These are phyloP conservation scores for Nasua narica DNA, from an alignment of 2,797 vertebrate genomes.

Conservation along the genomic window DNA sequence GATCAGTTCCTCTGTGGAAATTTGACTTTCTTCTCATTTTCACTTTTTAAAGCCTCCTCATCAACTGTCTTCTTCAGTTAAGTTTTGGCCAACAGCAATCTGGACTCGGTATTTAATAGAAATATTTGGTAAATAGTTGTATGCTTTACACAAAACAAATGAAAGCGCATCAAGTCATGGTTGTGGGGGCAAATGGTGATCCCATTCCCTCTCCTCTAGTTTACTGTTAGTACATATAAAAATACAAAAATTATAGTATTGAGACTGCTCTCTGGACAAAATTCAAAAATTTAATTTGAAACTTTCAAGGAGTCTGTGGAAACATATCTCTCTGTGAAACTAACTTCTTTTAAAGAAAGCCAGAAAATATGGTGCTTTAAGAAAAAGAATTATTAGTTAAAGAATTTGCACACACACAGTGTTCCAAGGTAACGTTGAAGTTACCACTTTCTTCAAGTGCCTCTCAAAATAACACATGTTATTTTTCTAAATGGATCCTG, in stretches of 20 bases:
- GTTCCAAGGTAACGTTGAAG: not conserved
- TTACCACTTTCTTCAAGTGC: not conserved
- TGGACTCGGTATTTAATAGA: not conserved
- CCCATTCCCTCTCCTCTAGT: not conserved
- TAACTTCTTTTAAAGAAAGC: not conserved
- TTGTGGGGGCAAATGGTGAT: not conserved
- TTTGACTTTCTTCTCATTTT: not conserved
- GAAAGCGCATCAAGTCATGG: not conserved
- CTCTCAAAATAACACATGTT: not conserved
- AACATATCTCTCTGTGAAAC: not conserved
- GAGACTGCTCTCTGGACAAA: not conserved
- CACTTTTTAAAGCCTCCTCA: not conserved
- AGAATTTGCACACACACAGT: not conserved
- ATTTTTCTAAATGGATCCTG: not conserved
- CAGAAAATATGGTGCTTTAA: not conserved
- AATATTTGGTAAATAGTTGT: not conserved
- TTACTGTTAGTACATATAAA: not conserved
- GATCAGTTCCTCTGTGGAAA: not conserved
- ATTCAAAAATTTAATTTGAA: constrained; percentile 37
- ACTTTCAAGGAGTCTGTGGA: not conserved
- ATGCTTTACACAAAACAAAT: not conserved
- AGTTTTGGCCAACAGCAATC: not conserved
- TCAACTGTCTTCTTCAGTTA: not conserved
- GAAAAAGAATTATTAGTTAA: not conserved
- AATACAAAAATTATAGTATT: not conserved